Percentiles rank a stretch among this genome's conserved stretches.
These are phyloP conservation scores for Yponomeuta sedellus DNA, from an alignment of 2,888 invertebrate genomes.

Conservation along the genomic window DNA sequence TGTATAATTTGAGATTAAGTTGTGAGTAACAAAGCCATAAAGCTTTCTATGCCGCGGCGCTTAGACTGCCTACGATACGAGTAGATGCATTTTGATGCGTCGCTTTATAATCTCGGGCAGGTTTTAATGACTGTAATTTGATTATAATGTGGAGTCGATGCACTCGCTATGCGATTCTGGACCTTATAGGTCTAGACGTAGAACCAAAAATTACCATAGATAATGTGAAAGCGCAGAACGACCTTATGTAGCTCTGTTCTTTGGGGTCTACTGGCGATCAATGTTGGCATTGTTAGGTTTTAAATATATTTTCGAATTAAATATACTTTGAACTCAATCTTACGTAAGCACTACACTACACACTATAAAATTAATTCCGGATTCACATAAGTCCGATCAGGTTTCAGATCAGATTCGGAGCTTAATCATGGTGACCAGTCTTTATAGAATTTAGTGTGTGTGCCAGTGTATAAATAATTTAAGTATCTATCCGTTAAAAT, in stretches of 20 bases:
- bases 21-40: not conserved
- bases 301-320: no score
- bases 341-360: no score
- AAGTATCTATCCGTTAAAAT: no score
- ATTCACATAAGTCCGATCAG: no score
- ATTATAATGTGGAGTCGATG: not conserved
- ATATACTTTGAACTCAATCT: no score
- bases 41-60: not conserved
- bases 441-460: no score
- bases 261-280: not conserved
- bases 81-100: slow-evolving; percentile 3
- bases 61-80: not conserved
- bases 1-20: not conserved
- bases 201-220: not conserved
- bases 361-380: no score
- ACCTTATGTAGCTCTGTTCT: not conserved
- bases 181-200: not conserved
- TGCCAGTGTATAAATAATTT: no score
- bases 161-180: not conserved
- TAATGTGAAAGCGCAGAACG: not conserved
- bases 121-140: slow-evolving; percentile 3
- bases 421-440: no score
- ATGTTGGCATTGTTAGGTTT: no score
- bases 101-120: not conserved
- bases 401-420: no score